A percentile compares a stretch with the other conserved stretches of the same genome.
Evolutionary conservation across 2,888 invertebrate genomes (phyloP).

Genomic region (Diachrysia chrysitis): DNA sequence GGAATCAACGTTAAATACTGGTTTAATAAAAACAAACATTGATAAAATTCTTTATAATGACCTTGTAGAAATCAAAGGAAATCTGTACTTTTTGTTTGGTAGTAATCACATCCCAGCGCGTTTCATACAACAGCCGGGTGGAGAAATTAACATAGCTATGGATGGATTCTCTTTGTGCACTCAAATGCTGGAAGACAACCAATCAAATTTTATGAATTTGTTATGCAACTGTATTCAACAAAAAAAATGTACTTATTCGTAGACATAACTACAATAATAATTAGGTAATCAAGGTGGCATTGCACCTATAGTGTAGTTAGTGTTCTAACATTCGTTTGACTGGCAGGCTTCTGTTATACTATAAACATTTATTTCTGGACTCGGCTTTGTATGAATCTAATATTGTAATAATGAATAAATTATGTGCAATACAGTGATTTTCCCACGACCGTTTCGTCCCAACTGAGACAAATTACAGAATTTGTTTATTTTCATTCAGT

Average conservation of each 20-base stretch:
- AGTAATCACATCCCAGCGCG: constrained; percentile 61
- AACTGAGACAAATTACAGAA: too few species aligned
- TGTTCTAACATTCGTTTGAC: too few species aligned
- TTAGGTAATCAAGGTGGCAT: not conserved
- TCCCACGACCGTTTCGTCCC: too few species aligned
- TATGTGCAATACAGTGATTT: too few species aligned
- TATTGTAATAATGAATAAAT: too few species aligned
- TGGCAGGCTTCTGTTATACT: too few species aligned
- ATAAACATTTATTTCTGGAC: too few species aligned
- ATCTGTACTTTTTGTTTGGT: constrained; percentile 61
- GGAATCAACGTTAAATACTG: not conserved
- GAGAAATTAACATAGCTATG: constrained; percentile 61
- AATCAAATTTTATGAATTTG: constrained; percentile 48
- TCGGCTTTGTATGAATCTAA: too few species aligned
- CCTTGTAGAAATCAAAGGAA: constrained; percentile 48
- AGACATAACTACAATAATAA: not conserved
- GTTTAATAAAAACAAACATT: constrained; percentile 6
- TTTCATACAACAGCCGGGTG: constrained; percentile 63
- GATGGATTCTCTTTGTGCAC: constrained; percentile 64
- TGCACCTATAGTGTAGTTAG: too few species aligned
- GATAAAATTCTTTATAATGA: constrained; percentile 19
- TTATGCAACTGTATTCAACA: constrained; percentile 62
- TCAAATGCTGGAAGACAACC: constrained; percentile 29
- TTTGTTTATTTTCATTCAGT: too few species aligned
- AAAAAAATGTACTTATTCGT: constrained; percentile 32